These are phyloP conservation scores for Mesochorus sp. DNA, from an alignment of 2,888 invertebrate genomes.

Conservation along the genomic window DNA sequence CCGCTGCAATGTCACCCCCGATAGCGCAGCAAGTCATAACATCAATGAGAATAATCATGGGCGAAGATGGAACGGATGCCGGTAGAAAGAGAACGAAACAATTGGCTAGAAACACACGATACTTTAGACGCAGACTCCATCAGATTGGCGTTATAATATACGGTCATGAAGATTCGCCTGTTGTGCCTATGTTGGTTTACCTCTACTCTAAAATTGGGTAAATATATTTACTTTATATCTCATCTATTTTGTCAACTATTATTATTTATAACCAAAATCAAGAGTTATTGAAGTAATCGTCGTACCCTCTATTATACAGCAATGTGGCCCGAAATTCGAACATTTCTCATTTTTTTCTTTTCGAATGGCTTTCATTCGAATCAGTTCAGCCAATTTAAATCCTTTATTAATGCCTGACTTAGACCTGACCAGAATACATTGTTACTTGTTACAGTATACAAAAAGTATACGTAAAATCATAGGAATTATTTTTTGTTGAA, in stretches of 20 bases:
- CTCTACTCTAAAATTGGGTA: slow-evolving; percentile 97
- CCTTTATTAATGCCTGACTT: too few species aligned
- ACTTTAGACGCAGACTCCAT: slow-evolving; percentile 90
- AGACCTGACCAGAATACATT: too few species aligned
- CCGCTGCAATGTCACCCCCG: slow-evolving; percentile 94
- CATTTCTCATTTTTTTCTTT: neutral
- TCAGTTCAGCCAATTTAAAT: too few species aligned
- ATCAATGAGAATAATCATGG: slow-evolving; percentile 94
- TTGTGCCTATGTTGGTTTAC: slow-evolving; percentile 97
- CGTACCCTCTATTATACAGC: too few species aligned
- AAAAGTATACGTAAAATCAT: too few species aligned
- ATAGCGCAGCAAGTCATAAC: slow-evolving; percentile 95
- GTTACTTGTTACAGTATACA: too few species aligned
- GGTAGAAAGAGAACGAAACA: slow-evolving; percentile 87
- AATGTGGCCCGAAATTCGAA: too few species aligned
- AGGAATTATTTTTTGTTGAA: too few species aligned
- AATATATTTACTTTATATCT: slow-evolving; percentile 2
- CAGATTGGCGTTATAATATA: slow-evolving; percentile 96
- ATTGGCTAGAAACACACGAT: slow-evolving; percentile 91
- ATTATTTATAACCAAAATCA: neutral
- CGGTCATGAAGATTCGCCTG: slow-evolving; percentile 97
- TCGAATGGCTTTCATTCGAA: too few species aligned
- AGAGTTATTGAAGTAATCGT: too few species aligned
- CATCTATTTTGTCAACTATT: neutral
- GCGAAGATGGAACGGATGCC: slow-evolving; percentile 89